Conservation (phyloP, 2,888 invertebrate species). For the Lysandra bellargus region DNA sequence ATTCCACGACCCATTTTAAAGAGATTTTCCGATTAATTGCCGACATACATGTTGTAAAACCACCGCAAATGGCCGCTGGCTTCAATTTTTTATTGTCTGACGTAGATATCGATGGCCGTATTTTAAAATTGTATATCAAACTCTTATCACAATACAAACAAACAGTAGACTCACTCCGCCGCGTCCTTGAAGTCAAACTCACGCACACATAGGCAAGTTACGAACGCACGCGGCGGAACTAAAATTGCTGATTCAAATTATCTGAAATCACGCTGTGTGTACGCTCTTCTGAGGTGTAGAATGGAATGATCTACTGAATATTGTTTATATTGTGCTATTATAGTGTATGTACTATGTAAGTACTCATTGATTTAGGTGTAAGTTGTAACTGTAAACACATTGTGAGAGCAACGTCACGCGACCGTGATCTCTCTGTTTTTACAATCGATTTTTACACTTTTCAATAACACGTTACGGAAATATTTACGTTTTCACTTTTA, state of each 20-base stretch:
- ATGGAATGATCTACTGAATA: neutral
- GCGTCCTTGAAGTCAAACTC: neutral
- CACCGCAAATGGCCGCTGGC: constrained; percentile 59
- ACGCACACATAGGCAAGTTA: neutral
- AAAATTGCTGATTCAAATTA: neutral
- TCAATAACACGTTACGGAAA: constrained; percentile 16
- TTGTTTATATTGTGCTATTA: neutral
- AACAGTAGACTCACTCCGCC: neutral
- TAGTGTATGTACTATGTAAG: neutral
- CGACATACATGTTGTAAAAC: constrained; percentile 54
- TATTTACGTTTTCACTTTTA: constrained; percentile 23
- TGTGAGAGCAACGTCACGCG: constrained; percentile 16
- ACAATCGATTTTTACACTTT: constrained; percentile 6
- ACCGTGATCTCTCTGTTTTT: constrained; percentile 12
- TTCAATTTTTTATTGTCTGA: constrained; percentile 47
- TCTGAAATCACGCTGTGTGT: neutral
- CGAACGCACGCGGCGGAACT: neutral
- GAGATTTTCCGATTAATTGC: constrained; percentile 63
- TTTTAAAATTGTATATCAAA: constrained; percentile 12
- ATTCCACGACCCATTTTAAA: constrained; percentile 48
- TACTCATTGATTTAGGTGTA: constrained; percentile 5
- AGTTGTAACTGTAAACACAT: neutral
- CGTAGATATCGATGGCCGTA: constrained; percentile 37
- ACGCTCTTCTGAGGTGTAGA: too few species aligned
- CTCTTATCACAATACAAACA: neutral